Evolutionary conservation across 1,140 invertebrate genomes (phyloP), one percentile per base, ranked within the genome.

Genomic region (Eumaeus atala): DNA sequence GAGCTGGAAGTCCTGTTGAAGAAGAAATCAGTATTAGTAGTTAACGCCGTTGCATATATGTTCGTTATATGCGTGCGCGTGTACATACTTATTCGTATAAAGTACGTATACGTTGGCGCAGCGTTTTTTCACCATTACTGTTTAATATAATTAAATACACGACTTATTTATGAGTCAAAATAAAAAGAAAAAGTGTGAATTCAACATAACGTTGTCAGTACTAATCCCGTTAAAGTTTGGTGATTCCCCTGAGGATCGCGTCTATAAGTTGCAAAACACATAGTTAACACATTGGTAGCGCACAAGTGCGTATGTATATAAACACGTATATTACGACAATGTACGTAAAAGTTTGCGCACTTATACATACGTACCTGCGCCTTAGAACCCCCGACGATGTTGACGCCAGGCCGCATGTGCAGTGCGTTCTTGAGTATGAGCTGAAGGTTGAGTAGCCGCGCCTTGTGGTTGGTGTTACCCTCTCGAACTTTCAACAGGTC

Each of bases 321-420:
- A 35, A n/a, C n/a, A n/a, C n/a, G n/a, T n/a, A n/a, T n/a, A n/a
- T n/a, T n/a, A 35, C 34, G 34, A 35, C 5, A 7, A 38, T 10
- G 12, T 38, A n/a, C 36, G 36, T 10, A 38, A 7, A 38, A n/a
- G 38, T 14, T 7, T 17, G 7, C 10, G 35, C 21, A 33, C 9
- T 4, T n/a, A 28, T 35, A 33, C 4, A 6, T 10, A 48, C 44
- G 44, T 21, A 87, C 87, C 74, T 95, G 93, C 28, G 89, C 77
- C 4, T 96, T 90, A 6, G 93, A 94, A 38, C 97, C 98, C 34
- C 96, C 97, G n/a, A 92, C 88, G 59, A 98, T 98, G 70, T 96
- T 96, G 0, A 95, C 93, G 36, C 93, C 94, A 4, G 97, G 97
- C 56, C 96, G 90, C 77, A 99, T 91, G 63, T 95, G 93, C 18